Evolutionary conservation across 2,888 invertebrate genomes (phyloP), one percentile per base, ranked within the genome.

Genomic region (Harpagoxenus sublaevis): DNA sequence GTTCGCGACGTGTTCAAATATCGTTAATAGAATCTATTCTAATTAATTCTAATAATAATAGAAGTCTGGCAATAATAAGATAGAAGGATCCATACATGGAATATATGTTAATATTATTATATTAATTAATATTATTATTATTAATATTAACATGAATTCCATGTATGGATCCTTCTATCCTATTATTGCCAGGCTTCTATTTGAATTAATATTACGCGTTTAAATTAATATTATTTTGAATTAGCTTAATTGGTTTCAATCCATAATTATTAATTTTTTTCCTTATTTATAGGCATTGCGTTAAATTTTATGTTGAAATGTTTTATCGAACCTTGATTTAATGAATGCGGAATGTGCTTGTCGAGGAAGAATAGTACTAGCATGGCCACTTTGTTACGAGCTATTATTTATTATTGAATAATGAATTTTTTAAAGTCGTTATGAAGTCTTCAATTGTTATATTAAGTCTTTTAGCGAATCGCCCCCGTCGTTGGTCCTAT

Each of bases 351-450:
- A 63, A 63, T 18, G 28, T 28, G 8, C 2, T 42, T 28, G 18
- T 45, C 48, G n/a, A 48, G 31, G 45, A 35, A 8, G 9, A 48
- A 48, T 2, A 45, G 6, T 1, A 63, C 9, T 23, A 15, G 15
- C 23, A 23, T 39, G 1, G 0, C 51, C 6, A 23, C 35, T 63
- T 55, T 71, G 15, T 60, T 35, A 62, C 1, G 3, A 62, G n/a
- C 23, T 18, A 42, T 42, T 57, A 31, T 18, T 68, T 31, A 74
- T 45, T n/a, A 51, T 77, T 63, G 63, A 63, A 75, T 68, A 48
- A 68, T 68, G 66, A 48, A 51, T 75, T 77, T 74, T 39, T 31
- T n/a, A n/a, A 51, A 77, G 8, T 51, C 51, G 18, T 39, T 12
- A n/a, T 5, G 23, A 3, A 6, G 31, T 45, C 55, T 31, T 53